phyloP scores from a whole-genome alignment of 2,888 invertebrate species.

The Eubasilissa splendida region DNA sequence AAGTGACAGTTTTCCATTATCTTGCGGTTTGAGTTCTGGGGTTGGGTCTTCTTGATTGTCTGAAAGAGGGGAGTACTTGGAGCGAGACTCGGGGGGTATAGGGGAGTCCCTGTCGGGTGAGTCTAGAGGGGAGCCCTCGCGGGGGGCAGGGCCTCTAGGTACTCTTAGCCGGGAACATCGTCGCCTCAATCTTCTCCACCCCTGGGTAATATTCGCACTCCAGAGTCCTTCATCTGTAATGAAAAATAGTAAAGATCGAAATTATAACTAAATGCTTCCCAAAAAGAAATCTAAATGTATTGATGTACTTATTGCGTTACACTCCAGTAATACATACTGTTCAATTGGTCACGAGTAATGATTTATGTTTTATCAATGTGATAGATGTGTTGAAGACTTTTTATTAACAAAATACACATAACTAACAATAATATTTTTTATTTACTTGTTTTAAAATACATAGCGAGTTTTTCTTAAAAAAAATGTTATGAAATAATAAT shows the following conservation, averaged over 20 bases:
- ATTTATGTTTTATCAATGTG: no score
- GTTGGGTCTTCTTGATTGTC: slow-evolving; percentile 58
- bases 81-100: slow-evolving; percentile 71
- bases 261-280: neutral
- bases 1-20: slow-evolving; percentile 70
- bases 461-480: no score
- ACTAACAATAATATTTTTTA: no score
- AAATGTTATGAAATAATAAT: no score
- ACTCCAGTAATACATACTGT: neutral
- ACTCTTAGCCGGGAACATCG: slow-evolving; percentile 81
- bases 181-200: slow-evolving; percentile 82
- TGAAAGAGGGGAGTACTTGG: slow-evolving; percentile 58
- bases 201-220: slow-evolving; percentile 83
- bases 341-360: no score
- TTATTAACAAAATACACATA: no score
- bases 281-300: neutral
- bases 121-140: slow-evolving; percentile 73
- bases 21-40: slow-evolving; percentile 69
- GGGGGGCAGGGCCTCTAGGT: slow-evolving; percentile 71
- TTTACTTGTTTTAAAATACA: no score
- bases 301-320: neutral
- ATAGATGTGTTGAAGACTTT: no score
- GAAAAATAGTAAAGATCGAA: neutral
- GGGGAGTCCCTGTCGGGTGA: slow-evolving; percentile 69
- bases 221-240: slow-evolving; percentile 78